phyloP scores from a whole-genome alignment of 2,113 vertebrate genomes.

The Ammodramus savannarum region DNA sequence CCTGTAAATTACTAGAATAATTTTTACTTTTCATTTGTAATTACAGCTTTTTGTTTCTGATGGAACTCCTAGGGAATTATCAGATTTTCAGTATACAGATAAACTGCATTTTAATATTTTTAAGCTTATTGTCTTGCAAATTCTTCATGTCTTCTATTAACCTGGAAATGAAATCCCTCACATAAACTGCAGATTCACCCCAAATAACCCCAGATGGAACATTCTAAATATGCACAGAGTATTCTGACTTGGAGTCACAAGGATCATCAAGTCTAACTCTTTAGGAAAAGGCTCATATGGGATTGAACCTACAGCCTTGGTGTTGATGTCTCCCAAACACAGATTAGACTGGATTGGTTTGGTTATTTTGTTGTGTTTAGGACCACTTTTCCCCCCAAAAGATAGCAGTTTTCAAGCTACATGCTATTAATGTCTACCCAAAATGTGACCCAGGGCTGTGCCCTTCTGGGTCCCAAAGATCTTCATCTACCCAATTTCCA shows the following conservation, averaged over 20 bases:
- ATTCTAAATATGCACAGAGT: background rate
- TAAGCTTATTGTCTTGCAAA: background rate
- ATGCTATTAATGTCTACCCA: background rate
- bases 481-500: background rate
- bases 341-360: background rate
- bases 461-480: background rate
- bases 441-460: background rate
- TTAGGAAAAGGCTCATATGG: background rate
- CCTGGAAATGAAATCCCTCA: background rate
- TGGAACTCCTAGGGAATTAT: background rate
- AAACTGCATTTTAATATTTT: background rate
- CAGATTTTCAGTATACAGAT: background rate
- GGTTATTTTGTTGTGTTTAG: background rate
- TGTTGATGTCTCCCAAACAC: background rate
- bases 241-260: background rate
- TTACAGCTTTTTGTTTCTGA: background rate
- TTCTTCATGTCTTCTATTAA: background rate
- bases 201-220: background rate
- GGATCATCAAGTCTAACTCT: background rate
- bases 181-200: background rate
- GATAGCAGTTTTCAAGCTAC: background rate
- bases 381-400: background rate
- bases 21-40: conserved; percentile 8
- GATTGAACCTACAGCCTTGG: background rate
- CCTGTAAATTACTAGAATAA: background rate